A percentile compares a stretch with the other conserved stretches of the same genome.
phyloP scores from a whole-genome alignment of 1,140 invertebrate genomes.

The Brachionus koreanus region DNA sequence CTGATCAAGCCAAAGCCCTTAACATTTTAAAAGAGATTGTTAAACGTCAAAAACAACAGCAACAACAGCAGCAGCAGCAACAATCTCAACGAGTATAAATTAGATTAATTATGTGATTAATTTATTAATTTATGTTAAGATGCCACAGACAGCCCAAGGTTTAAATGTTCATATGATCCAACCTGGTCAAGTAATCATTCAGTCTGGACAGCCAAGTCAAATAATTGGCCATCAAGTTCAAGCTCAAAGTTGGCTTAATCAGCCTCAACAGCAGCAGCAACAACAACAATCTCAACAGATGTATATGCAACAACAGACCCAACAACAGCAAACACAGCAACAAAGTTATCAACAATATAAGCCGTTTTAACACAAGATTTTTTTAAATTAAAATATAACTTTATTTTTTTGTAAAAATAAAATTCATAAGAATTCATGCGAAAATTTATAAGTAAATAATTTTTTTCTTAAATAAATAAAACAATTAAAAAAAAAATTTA shows the following conservation, averaged over 20 bases:
- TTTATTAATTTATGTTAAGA: not conserved
- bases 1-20: conserved; percentile 16
- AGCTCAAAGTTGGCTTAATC: conserved; percentile 10
- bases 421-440: not conserved
- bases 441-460: too few species aligned
- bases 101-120: not conserved
- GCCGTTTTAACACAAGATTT: not conserved
- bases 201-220: not conserved
- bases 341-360: conserved; percentile 19
- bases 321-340: conserved; percentile 12
- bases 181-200: not conserved
- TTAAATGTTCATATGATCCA: not conserved
- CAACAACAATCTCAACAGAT: not conserved
- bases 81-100: not conserved
- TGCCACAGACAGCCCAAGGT: not conserved
- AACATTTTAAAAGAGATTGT: conserved; percentile 27
- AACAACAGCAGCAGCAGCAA: conserved; percentile 19
- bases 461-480: too few species aligned
- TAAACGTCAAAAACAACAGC: conserved; percentile 26
- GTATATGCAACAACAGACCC: not conserved
- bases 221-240: not conserved
- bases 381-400: not conserved
- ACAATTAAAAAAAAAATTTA: not conserved
- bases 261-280: not conserved
- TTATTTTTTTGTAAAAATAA: not conserved